phyloP scores from a whole-genome alignment of 2,113 vertebrate genomes.

The Cisticola juncidis region DNA sequence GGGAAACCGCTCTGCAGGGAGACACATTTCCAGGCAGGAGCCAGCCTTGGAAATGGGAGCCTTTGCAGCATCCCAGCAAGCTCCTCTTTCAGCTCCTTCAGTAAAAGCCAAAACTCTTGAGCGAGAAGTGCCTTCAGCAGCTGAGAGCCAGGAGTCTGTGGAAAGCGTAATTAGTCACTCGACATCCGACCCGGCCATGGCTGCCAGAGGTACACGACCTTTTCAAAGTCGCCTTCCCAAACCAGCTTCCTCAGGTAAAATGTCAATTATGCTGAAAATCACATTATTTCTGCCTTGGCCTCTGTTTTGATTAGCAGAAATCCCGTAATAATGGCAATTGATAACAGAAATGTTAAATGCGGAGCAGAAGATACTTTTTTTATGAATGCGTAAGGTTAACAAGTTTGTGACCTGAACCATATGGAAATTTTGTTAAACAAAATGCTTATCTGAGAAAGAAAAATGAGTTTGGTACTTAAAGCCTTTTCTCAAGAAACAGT shows the following conservation, averaged over 20 bases:
- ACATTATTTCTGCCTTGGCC: not conserved
- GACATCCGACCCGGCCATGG: constrained; percentile 77
- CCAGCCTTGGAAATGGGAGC: constrained; percentile 61
- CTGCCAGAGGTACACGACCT: constrained; percentile 58
- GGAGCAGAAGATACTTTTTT: not conserved
- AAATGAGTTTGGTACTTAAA: not conserved
- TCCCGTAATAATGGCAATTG: not conserved
- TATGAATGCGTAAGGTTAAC: constrained; percentile 23
- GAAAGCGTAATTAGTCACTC: constrained; percentile 77
- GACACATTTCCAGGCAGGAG: constrained; percentile 79
- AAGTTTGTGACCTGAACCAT: constrained; percentile 23
- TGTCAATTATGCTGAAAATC: constrained; percentile 43
- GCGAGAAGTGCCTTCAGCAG: constrained; percentile 83
- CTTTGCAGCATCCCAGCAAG: constrained; percentile 44
- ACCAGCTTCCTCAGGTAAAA: constrained; percentile 81
- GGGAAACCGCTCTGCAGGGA: constrained; percentile 73
- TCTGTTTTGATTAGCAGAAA: constrained; percentile 46
- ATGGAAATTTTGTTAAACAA: constrained; percentile 15
- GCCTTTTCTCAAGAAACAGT: constrained; percentile 6
- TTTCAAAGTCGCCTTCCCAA: constrained; percentile 80
- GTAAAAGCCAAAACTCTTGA: constrained; percentile 79
- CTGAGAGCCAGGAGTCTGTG: constrained; percentile 58
- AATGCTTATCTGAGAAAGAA: constrained; percentile 24
- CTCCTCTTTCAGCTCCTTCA: constrained; percentile 47
- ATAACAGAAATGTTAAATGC: constrained; percentile 42